Evolutionary conservation across 2,797 vertebrate genomes (phyloP).

Genomic region (Cyclura pinguis): DNA sequence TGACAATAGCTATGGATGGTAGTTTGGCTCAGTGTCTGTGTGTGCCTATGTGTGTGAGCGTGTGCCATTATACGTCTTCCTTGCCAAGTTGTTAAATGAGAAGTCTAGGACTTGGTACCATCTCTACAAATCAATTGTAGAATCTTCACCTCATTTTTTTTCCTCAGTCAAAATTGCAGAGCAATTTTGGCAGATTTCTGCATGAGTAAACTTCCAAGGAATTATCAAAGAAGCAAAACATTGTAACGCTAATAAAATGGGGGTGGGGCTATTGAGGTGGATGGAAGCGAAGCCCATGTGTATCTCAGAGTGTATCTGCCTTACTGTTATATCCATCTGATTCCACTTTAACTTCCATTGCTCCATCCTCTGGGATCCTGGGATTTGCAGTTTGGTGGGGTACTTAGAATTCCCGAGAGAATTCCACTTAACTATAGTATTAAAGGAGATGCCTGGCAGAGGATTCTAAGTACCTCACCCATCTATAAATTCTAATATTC

Average conservation of each 20-base stretch:
- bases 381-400: too few species aligned
- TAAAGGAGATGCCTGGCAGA: too few species aligned
- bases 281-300: not conserved
- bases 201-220: not conserved
- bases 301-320: not conserved
- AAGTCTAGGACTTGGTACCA: not conserved
- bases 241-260: not conserved
- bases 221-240: not conserved
- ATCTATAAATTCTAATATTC: too few species aligned
- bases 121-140: not conserved
- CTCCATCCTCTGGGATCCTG: too few species aligned
- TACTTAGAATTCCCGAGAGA: too few species aligned
- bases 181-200: not conserved
- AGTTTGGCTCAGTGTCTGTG: not conserved
- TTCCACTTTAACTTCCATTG: too few species aligned
- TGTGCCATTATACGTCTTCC: not conserved
- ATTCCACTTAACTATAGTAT: too few species aligned
- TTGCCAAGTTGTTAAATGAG: not conserved
- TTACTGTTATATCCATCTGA: too few species aligned
- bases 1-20: slow-evolving; percentile 20
- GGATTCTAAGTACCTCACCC: too few species aligned
- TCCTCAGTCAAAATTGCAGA: not conserved
- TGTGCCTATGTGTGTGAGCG: not conserved
- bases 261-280: too few species aligned
- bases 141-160: not conserved